Percentiles rank a stretch among this genome's conserved stretches.
Evolutionary conservation across 2,797 vertebrate genomes (phyloP).

Genomic region (Odontamblyopus rebecca): DNA sequence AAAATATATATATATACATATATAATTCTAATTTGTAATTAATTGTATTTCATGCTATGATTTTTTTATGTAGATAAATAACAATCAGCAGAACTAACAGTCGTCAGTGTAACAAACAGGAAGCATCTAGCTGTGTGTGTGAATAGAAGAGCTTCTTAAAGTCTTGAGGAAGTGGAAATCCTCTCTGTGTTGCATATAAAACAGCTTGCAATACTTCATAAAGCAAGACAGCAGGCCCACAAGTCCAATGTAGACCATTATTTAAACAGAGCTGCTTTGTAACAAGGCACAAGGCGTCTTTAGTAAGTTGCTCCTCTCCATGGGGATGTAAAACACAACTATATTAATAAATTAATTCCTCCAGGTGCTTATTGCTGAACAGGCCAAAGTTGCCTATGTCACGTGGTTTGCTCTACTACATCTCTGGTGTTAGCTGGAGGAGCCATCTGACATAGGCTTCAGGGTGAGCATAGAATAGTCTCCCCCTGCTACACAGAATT

Average conservation of each 20-base stretch:
- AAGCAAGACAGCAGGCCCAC: constrained; percentile 31
- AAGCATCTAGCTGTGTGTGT: constrained; percentile 52
- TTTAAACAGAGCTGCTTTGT: not conserved
- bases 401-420: constrained; percentile 20
- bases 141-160: constrained; percentile 22
- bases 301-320: not conserved
- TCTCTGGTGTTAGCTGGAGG: constrained; percentile 7
- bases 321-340: not conserved
- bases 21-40: not conserved
- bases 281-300: not conserved
- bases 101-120: constrained; percentile 54
- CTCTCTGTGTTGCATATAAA: constrained; percentile 48
- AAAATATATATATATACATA: not conserved
- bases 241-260: constrained; percentile 17
- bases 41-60: not conserved
- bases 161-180: constrained; percentile 65
- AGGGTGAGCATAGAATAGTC: constrained; percentile 23
- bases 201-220: constrained; percentile 57
- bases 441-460: constrained; percentile 10
- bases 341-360: not conserved
- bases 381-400: constrained; percentile 22
- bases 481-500: constrained; percentile 3
- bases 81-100: constrained; percentile 10
- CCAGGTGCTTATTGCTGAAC: not conserved
- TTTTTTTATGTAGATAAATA: constrained; percentile 12